These are phyloP conservation scores for Argyra leucocephala DNA, from an alignment of 2,888 invertebrate genomes.

Conservation along the genomic window DNA sequence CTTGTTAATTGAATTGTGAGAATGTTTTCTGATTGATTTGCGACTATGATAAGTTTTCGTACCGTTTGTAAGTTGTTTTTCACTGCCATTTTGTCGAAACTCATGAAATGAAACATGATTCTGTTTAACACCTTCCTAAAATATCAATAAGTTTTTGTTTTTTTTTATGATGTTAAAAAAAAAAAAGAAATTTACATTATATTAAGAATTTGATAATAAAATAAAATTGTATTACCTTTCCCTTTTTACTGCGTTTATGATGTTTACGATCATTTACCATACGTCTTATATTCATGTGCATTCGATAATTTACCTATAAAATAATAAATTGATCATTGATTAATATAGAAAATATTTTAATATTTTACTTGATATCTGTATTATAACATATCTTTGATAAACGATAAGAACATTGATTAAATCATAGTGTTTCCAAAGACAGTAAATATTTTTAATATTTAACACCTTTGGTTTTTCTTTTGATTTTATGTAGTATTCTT, in stretches of 20 bases:
- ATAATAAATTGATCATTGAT: not conserved
- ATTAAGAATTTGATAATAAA: not conserved
- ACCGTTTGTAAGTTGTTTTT: constrained; percentile 82
- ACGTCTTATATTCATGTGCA: constrained; percentile 81
- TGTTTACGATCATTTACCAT: constrained; percentile 79
- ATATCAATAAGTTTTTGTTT: constrained; percentile 10
- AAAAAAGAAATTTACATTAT: not conserved
- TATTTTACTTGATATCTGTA: not conserved
- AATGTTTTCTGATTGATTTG: constrained; percentile 46
- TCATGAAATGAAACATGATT: constrained; percentile 84
- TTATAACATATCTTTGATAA: too few relatives aligned
- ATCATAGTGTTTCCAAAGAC: too few relatives aligned
- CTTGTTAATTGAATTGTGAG: constrained; percentile 46
- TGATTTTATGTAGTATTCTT: too few relatives aligned
- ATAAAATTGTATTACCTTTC: constrained; percentile 59
- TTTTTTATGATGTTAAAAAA: constrained; percentile 8
- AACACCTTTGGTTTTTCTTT: too few relatives aligned
- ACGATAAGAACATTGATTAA: too few relatives aligned
- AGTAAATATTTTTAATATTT: too few relatives aligned
- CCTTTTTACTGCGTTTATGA: constrained; percentile 75
- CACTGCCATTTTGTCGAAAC: constrained; percentile 80
- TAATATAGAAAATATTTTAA: not conserved
- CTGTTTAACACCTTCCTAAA: constrained; percentile 65
- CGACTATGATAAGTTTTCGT: constrained; percentile 62
- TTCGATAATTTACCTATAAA: constrained; percentile 64